A percentile compares a stretch with the other conserved stretches of the same genome.
phyloP scores from a whole-genome alignment of 2,113 vertebrate species.

The Pelmatolapia mariae region DNA sequence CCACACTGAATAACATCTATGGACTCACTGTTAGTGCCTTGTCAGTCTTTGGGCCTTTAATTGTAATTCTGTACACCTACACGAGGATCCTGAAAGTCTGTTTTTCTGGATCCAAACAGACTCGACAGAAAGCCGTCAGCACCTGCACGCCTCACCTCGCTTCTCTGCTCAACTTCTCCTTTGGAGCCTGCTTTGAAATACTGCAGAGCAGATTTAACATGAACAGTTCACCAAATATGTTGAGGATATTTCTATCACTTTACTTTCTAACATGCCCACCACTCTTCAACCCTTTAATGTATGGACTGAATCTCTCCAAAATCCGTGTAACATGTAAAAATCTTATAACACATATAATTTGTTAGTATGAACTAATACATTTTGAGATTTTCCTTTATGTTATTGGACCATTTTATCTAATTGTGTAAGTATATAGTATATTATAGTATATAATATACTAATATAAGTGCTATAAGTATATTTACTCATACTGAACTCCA shows the following conservation, averaged over 20 bases:
- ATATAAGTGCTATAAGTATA: not conserved
- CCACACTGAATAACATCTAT: constrained; percentile 22
- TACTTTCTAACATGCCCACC: constrained; percentile 32
- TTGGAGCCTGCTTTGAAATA: constrained; percentile 31
- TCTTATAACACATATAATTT: not conserved
- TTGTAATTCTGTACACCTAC: constrained; percentile 1
- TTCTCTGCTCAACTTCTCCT: constrained; percentile 36
- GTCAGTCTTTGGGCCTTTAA: not conserved
- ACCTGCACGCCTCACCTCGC: constrained; percentile 44
- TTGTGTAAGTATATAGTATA: not conserved
- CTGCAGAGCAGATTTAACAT: constrained; percentile 45
- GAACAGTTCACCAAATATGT: not conserved
- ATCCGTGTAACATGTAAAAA: not conserved
- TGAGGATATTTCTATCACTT: constrained; percentile 24
- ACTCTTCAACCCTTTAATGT: constrained; percentile 47
- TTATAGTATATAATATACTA: not conserved
- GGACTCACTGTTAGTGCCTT: constrained; percentile 5
- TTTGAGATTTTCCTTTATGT: not conserved
- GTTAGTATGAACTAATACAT: not conserved
- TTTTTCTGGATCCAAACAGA: not conserved
- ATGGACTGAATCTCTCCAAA: constrained; percentile 39
- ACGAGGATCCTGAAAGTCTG: constrained; percentile 16
- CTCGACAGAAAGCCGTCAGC: too few species aligned
- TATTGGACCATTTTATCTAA: not conserved
- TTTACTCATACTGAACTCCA: not conserved